Evolutionary conservation across 2,888 invertebrate genomes (phyloP).

Genomic region (Hypsopygia costalis): DNA sequence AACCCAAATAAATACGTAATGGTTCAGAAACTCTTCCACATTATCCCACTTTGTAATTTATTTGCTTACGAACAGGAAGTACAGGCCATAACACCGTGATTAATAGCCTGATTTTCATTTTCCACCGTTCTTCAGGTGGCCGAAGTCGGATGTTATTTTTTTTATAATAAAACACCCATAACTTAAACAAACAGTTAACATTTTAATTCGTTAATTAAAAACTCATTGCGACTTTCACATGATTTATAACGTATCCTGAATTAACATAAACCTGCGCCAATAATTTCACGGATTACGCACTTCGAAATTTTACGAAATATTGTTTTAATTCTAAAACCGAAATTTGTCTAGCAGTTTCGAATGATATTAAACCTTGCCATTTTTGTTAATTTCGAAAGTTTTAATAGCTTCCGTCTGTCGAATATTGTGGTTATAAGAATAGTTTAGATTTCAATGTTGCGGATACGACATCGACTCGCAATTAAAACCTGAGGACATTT

Average conservation of each 20-base stretch:
- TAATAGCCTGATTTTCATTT: constrained; percentile 13
- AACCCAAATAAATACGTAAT: constrained; percentile 12
- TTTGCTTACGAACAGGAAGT: constrained; percentile 13
- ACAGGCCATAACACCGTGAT: constrained; percentile 12
- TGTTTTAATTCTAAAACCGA: background rate
- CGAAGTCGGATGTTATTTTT: constrained; percentile 8
- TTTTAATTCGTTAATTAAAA: background rate
- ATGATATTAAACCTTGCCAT: too few relatives aligned
- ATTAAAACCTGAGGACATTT: constrained; percentile 49
- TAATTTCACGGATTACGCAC: background rate
- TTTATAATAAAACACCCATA: background rate
- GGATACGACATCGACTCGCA: constrained; percentile 16
- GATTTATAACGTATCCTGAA: background rate
- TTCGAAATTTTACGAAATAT: background rate
- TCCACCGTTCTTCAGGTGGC: constrained; percentile 4
- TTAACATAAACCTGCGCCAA: background rate
- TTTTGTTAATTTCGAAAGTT: background rate
- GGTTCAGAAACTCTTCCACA: constrained; percentile 14
- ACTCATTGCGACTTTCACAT: too few relatives aligned
- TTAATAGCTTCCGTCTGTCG: background rate
- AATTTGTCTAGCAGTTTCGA: background rate
- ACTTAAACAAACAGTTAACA: background rate
- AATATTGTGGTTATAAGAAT: background rate
- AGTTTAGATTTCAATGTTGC: constrained; percentile 1
- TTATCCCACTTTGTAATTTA: constrained; percentile 15